Base-by-base conservation (phyloP, 2,113 vertebrate genomes). In the Poicephalus gulielmi region DNA sequence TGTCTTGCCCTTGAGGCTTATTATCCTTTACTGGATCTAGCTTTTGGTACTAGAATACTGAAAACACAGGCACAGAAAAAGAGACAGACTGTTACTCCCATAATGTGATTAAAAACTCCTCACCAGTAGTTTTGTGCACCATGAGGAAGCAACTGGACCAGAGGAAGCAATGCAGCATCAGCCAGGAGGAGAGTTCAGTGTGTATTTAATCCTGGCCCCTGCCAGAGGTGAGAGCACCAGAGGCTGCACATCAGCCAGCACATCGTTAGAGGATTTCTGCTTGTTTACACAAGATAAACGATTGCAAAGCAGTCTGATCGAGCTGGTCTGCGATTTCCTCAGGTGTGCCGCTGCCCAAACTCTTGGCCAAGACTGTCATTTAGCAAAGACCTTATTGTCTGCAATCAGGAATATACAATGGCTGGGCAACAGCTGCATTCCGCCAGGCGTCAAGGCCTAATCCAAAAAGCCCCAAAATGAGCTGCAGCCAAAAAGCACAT, bases 211-310 rank as follows among this genome's bases (percentile, higher is more conserved):
- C 1, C 50, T 80, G 71, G 52, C 41, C 52, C 53, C 70, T 70
- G 71, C 66, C 93, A 91, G 82, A 89, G 62, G 50, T 88, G 88
- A 84, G 86, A 92, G 67, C 68, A 83, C 73, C 71, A 95, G 74
- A 59, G 87, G 46, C 79, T 78, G 75, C 74, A 76, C 68, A 75
- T 90, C 87, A 87, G 46, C 43, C 67, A 64, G 71, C 69, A 94
- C 91, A 81, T 90, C 76, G 27, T 90, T 81, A 95, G 43, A 84
- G 68, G 35, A 25, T 44, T 93, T 81, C 70, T 90, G 80, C 88
- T 95, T 79, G 39, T 95, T 94, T 88, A 96, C 46, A 69, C 57
- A 92, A 92, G 78, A 96, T 31, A 95, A 94, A 96, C 1, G 19
- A 73, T 23, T 13, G 8, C 73, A 88, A 83, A 39, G 31, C 73